phyloP scores from a whole-genome alignment of 2,888 invertebrate genomes.

The Agrilus mali region DNA sequence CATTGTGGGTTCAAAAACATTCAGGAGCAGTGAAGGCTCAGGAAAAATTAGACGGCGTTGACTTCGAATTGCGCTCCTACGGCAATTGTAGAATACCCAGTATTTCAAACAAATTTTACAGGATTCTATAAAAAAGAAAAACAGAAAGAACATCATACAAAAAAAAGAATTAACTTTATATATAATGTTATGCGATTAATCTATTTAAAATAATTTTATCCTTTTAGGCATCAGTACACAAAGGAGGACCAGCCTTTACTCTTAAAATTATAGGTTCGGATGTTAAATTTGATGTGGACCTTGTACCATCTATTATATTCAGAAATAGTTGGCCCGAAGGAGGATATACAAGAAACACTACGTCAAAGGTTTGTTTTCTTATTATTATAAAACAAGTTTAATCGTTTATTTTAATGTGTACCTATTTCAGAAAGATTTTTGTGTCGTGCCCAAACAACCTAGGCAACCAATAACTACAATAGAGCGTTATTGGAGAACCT shows the following conservation, averaged over 20 bases:
- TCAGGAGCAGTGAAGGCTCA: too few species aligned
- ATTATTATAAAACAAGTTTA: too few species aligned
- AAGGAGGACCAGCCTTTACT: constrained; percentile 45
- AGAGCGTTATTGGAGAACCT: constrained; percentile 28
- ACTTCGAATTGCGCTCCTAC: too few species aligned
- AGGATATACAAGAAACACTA: constrained; percentile 20
- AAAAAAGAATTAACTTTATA: too few species aligned
- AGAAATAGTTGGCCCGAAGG: constrained; percentile 20
- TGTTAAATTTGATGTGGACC: constrained; percentile 37
- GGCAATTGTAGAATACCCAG: too few species aligned
- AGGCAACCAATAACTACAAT: constrained; percentile 4
- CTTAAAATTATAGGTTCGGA: constrained; percentile 23
- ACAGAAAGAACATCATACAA: too few species aligned
- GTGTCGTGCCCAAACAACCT: constrained; percentile 28
- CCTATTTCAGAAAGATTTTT: constrained; percentile 18
- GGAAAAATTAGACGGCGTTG: too few species aligned
- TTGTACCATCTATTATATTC: constrained; percentile 27
- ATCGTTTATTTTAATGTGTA: neutral
- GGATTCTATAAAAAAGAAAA: too few species aligned
- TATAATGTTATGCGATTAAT: neutral
- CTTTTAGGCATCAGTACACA: constrained; percentile 30
- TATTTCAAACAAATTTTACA: too few species aligned
- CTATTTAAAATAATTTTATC: constrained; percentile 2
- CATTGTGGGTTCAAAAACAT: too few species aligned
- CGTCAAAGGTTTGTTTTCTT: constrained; percentile 5